phyloP scores from a whole-genome alignment of 2,797 vertebrate genomes.

The Tenualosa thibaudeaui region DNA sequence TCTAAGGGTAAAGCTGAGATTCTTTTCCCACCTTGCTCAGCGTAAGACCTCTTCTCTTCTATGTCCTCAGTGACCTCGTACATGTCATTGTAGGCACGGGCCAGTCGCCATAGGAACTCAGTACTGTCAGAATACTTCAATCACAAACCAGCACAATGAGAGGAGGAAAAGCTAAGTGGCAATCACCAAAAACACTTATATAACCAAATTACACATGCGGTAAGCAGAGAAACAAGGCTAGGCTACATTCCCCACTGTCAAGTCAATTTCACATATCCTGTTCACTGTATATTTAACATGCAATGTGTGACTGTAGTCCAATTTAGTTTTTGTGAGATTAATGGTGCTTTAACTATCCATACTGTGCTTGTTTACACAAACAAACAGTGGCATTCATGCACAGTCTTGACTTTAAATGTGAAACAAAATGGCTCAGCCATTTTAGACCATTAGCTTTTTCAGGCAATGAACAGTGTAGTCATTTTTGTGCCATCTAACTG shows the following conservation, averaged over 20 bases:
- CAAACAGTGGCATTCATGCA: background rate
- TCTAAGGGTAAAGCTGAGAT: too few species aligned
- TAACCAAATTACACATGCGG: background rate
- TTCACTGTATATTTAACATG: background rate
- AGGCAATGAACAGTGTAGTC: background rate
- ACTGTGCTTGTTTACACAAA: too few species aligned
- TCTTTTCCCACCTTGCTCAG: constrained; percentile 67
- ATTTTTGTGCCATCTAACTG: background rate
- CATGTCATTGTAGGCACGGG: constrained; percentile 87
- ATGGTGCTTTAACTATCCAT: too few species aligned
- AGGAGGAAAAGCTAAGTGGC: background rate
- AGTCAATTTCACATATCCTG: background rate
- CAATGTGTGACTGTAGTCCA: background rate
- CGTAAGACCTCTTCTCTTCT: constrained; percentile 78
- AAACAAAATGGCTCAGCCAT: too few species aligned
- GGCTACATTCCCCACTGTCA: background rate
- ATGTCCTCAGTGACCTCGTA: constrained; percentile 71
- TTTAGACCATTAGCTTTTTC: too few species aligned
- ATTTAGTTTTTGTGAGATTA: background rate
- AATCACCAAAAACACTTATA: background rate
- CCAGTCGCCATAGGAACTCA: constrained; percentile 91
- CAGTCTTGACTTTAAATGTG: background rate
- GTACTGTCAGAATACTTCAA: constrained; percentile 77
- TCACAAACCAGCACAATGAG: constrained; percentile 29
- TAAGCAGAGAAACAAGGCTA: background rate